Evolutionary conservation across 2,113 vertebrate species (phyloP), one percentile per base, ranked within the genome.

Genomic region (Hepsetus odoe): DNA sequence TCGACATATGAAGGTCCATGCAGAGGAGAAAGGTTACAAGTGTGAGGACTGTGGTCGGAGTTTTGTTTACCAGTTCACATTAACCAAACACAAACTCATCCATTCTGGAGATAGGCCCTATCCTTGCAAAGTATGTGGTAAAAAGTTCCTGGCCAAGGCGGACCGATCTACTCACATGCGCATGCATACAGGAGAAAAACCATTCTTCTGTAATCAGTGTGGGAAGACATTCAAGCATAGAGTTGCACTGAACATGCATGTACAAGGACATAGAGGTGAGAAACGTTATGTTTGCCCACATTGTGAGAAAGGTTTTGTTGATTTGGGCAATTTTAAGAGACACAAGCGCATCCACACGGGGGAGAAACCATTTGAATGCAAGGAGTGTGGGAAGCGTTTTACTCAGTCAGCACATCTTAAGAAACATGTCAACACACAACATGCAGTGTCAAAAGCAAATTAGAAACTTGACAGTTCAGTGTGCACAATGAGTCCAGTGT

Each of bases 291-390:
- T 81, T 16, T 95, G 95, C 49, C 53, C 91, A 0, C 90, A 85
- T n/a, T 96, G 95, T 8, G 94, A 91, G 7, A 95, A 95, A 70
- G 92, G 92, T 64, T 95, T 95, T 83, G 89, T 94, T 66, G 94
- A 94, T 69, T 89, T 83, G 22, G 94, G 93, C 51, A 94, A 94
- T 72, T 80, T 95, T 38, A 94, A 94, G 79, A 91, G 92, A 0
- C 95, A 95, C 84, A 93, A 90, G 56, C 93, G 90, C 66, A 93
- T 88, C 32, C 93, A 94, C 88, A 95, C 93, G 0, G 92, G 88
- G 6, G 92, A 93, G 87, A 92, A 86, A 86, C 89, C 90, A 24
- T 82, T 89, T 67, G 44, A 86, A 76, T 92, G 91, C 74, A 82
- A 89, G 3, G 79, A 87, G 33, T 92, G 91, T 66, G 66, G 86